Evolutionary conservation across 2,797 vertebrate genomes (phyloP), one percentile per base, ranked within the genome.

Genomic region (Sciurus carolinensis): DNA sequence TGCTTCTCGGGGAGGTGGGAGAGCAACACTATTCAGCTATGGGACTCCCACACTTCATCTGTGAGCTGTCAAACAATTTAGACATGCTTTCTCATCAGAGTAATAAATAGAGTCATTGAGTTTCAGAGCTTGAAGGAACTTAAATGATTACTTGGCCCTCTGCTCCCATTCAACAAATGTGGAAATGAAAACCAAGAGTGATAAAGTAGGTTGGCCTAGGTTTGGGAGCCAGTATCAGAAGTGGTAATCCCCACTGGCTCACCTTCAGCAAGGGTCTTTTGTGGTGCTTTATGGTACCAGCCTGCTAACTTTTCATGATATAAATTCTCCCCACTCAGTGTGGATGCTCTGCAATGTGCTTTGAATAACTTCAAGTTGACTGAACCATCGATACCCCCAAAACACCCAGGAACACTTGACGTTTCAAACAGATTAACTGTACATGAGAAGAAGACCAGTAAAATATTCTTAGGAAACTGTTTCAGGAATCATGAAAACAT

Each of bases 81-180:
- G 50, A 67, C 22, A 69, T 44, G 36, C 62, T 57, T 87, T 79
- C 66, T 96, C 47, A 52, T 75, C 57, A 54, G n/a, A 62, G 62
- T 91, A 82, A 73, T 33, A 67, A 47, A 62, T 30, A 54, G 30
- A 87, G 39, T 84, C 57, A 69, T 17, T 73, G 77, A 64, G 62
- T 76, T 80, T 92, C 47, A 86, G 36, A 91, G 52, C 59, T 75
- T 89, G 36, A 76, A 42, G 39, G 64, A 52, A 50, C 75, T 87
- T 79, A 24, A 90, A 81, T 82, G 30, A 79, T n/a, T 15, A 2
- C 50, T 71, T 77, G 52, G 33, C 62, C n/a, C 52, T 89, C 81
- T 91, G 59, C 22, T 83, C 75, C 88, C 88, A 67, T 59, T 95
- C 75, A 39, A 71, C 52, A 91, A 64, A 42, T 11, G 50, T 30